Base-by-base conservation (phyloP, 2,113 vertebrate genomes). In the Gopherus evgoodei region DNA sequence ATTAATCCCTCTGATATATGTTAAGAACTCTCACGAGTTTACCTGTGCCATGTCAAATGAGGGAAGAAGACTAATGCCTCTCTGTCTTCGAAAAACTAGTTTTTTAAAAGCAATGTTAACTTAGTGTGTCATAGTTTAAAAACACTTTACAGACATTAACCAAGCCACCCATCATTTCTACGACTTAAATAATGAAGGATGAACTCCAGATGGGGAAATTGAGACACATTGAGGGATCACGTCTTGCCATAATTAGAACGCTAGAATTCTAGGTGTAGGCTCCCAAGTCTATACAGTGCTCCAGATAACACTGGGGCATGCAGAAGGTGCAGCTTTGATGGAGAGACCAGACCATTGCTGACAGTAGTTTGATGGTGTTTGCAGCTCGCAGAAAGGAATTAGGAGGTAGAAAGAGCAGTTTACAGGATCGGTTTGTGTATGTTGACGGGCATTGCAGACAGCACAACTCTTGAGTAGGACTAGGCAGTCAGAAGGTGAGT, bases 241-340 rank as follows among this genome's bases (percentile, higher is more conserved):
- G 22, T 25, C 19, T 78, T 35, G 59, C 47, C 54, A 42, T 47
- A 49, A 78, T 47, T 42, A 62, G 44, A 62, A 7, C 24, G 59
- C 52, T 62, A n/a, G 27, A 62, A 89, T n/a, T 11, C 22, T 29
- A 53, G 16, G 11, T 29, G 27, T 62, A 62, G 57, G 52, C 53
- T 49, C 29, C 19, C 75, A 0, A 1, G 3, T 0, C 0, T 25
- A 29, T 76, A 13, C 12, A 76, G 72, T 65, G 47, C 52, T 89
- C 57, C 44, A 44, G 19, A 12, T 44, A 44, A 14, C 24, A 44
- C 12, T 44, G 42, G 24, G 25, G 11, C 22, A 25, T 76, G 21
- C 21, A 44, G 72, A 76, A 11, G 21, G 11, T 24, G 42, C 38
- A 17, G 7, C 16, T 65, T 35, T n/a, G 31, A 8, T 65, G 35